These are phyloP conservation scores for Saturnia pavonia DNA, from an alignment of 2,888 invertebrate genomes.

Conservation along the genomic window DNA sequence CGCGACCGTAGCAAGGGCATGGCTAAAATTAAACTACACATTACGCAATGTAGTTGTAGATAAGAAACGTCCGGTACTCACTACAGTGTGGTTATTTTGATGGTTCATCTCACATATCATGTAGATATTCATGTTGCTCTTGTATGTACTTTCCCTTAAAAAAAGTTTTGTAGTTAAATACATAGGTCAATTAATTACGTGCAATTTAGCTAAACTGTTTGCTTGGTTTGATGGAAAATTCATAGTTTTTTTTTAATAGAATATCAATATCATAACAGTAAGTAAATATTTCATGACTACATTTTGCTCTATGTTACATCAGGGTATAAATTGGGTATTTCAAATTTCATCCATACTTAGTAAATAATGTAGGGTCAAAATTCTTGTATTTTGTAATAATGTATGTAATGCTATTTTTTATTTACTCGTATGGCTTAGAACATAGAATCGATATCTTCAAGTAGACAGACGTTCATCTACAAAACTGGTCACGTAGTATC, in stretches of 20 bases:
- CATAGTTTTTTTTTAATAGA: too few species aligned
- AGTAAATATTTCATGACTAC: too few species aligned
- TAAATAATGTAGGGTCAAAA: background rate
- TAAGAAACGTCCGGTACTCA: conserved; percentile 51
- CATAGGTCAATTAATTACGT: too few species aligned
- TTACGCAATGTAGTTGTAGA: conserved; percentile 53
- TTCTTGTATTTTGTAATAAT: background rate
- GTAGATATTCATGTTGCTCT: background rate
- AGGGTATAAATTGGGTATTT: too few species aligned
- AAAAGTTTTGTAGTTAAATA: background rate
- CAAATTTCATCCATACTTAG: background rate
- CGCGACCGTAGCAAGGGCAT: conserved; percentile 64
- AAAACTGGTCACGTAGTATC: conserved; percentile 53
- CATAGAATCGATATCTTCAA: conserved; percentile 23
- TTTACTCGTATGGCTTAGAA: background rate
- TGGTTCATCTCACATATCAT: conserved; percentile 35
- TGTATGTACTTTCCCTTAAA: background rate
- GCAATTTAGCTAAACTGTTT: too few species aligned
- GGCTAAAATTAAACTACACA: conserved; percentile 67
- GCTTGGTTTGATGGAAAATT: too few species aligned
- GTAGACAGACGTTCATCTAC: background rate
- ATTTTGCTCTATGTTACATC: too few species aligned
- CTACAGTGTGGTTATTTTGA: conserved; percentile 48
- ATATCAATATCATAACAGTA: too few species aligned
- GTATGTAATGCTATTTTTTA: background rate